Conservation (phyloP, 2,888 invertebrate genomes). For the Scaptomyza parva region DNA sequence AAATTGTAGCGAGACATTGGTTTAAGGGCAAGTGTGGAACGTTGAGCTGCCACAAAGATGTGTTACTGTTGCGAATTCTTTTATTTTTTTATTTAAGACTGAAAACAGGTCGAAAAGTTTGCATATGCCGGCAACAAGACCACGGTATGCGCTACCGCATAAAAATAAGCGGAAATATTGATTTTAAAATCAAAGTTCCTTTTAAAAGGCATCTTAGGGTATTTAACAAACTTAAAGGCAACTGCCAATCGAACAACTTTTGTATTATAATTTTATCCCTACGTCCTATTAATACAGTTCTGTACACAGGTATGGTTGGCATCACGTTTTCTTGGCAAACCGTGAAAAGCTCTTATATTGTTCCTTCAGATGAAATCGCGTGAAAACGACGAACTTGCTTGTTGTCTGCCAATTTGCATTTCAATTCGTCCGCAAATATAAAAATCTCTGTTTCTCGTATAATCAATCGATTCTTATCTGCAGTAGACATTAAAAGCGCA, state of each 20-base stretch:
- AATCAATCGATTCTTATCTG: conserved; percentile 85
- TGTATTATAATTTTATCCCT: conserved; percentile 80
- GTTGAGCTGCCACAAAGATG: conserved; percentile 32
- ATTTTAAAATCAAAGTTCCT: conserved; percentile 5
- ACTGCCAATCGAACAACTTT: conserved; percentile 81
- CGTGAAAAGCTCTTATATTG: conserved; percentile 11
- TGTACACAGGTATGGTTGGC: conserved; percentile 40
- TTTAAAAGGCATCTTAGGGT: conserved; percentile 14
- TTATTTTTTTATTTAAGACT: conserved; percentile 41
- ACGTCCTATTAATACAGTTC: conserved; percentile 70
- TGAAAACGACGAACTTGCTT: conserved; percentile 13
- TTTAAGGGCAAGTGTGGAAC: conserved; percentile 36
- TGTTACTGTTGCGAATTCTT: conserved; percentile 52
- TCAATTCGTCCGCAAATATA: conserved; percentile 28
- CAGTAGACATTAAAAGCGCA: conserved; percentile 85
- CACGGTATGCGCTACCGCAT: conserved; percentile 17
- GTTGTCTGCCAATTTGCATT: conserved; percentile 65
- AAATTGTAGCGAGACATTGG: conserved; percentile 31
- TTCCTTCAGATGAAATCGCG: conserved; percentile 56
- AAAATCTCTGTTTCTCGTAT: conserved; percentile 56
- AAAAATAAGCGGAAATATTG: background rate
- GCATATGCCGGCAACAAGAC: conserved; percentile 21
- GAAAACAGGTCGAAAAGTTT: conserved; percentile 46
- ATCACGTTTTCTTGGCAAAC: conserved; percentile 2
- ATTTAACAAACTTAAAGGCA: conserved; percentile 61